Evolutionary conservation across 2,888 invertebrate genomes (phyloP).

Genomic region (Metallyticus violacea): DNA sequence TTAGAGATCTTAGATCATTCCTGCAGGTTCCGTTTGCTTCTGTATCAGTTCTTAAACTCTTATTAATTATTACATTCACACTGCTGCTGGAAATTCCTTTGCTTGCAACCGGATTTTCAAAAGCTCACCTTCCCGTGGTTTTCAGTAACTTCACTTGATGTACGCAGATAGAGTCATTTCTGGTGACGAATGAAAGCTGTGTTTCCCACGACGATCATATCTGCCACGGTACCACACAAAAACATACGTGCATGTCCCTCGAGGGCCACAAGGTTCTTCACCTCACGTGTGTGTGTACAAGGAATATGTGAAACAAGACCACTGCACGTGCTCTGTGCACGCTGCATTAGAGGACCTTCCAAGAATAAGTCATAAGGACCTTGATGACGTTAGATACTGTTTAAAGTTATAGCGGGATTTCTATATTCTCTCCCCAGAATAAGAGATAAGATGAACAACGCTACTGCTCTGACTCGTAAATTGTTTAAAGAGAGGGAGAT

Average conservation of each 20-base stretch:
- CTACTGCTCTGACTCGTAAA: neutral
- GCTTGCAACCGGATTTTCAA: neutral
- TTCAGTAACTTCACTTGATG: neutral
- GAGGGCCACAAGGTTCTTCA: neutral
- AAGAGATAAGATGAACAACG: neutral
- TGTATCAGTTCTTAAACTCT: too few relatives aligned
- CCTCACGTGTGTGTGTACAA: neutral
- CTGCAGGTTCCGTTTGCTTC: too few relatives aligned
- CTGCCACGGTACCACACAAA: neutral
- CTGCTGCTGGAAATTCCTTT: neutral
- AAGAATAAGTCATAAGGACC: neutral
- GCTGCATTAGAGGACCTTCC: neutral
- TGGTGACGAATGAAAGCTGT: neutral
- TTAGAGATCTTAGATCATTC: too few relatives aligned
- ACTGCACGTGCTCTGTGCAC: neutral
- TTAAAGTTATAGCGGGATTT: neutral
- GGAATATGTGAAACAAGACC: neutral
- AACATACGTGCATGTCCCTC: neutral
- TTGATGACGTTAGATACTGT: neutral
- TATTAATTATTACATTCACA: too few relatives aligned
- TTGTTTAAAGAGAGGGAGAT: too few relatives aligned
- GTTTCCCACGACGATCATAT: slow-evolving; percentile 15
- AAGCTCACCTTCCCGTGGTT: neutral
- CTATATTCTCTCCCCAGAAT: neutral
- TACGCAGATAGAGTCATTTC: neutral